phyloP scores from a whole-genome alignment of 1,140 invertebrate genomes.

The Saxidomus purpurata region DNA sequence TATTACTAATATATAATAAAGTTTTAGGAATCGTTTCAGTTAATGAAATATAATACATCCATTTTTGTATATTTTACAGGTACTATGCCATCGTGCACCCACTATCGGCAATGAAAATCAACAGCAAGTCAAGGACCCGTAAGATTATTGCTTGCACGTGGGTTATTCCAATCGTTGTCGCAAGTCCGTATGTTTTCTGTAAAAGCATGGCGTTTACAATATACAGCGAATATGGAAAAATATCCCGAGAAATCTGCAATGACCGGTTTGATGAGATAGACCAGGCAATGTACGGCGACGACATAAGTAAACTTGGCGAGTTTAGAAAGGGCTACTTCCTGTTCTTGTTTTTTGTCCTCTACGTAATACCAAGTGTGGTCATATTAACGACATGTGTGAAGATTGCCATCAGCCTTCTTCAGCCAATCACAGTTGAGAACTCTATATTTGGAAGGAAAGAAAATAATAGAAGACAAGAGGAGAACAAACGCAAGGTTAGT shows the following conservation, averaged over 20 bases:
- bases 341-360: slow-evolving; percentile 86
- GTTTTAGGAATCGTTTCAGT: too few species aligned
- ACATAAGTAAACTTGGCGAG: slow-evolving; percentile 61
- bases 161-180: slow-evolving; percentile 85
- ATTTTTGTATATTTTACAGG: slow-evolving; percentile 81
- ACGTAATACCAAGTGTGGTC: slow-evolving; percentile 86
- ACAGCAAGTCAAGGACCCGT: slow-evolving; percentile 84
- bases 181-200: slow-evolving; percentile 85
- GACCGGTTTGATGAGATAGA: slow-evolving; percentile 84
- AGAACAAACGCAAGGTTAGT: slow-evolving; percentile 82
- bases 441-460: slow-evolving; percentile 71
- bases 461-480: slow-evolving; percentile 77
- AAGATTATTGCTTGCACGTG: slow-evolving; percentile 86
- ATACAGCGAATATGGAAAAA: slow-evolving; percentile 82
- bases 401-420: slow-evolving; percentile 85
- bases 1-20: too few species aligned
- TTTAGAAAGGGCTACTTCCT: slow-evolving; percentile 86
- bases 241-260: slow-evolving; percentile 85
- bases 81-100: slow-evolving; percentile 88
- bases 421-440: slow-evolving; percentile 76
- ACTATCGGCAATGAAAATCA: slow-evolving; percentile 85
- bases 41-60: too few species aligned
- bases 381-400: slow-evolving; percentile 86
- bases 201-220: slow-evolving; percentile 79
- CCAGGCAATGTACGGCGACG: slow-evolving; percentile 70